Evolutionary conservation across 2,888 invertebrate genomes (phyloP).

Genomic region (Apotomis turbidana): DNA sequence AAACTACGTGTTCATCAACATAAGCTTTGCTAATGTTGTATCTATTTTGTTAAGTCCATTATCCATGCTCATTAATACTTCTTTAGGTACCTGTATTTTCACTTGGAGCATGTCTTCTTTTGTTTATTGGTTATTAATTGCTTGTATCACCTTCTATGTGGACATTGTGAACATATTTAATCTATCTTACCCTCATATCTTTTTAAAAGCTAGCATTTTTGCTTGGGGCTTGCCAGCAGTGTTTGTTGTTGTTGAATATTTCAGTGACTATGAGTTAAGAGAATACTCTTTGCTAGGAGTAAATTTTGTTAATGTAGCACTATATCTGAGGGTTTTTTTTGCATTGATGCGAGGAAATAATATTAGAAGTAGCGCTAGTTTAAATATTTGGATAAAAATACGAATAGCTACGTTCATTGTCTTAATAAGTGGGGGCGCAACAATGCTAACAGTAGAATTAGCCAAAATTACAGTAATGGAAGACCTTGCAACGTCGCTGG

Average conservation of each 20-base stretch:
- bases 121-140: constrained; percentile 10
- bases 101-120: background rate
- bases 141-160: constrained; percentile 11
- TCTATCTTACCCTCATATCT: background rate
- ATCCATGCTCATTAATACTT: background rate
- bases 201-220: constrained; percentile 17
- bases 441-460: constrained; percentile 5
- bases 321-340: constrained; percentile 15
- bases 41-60: constrained; percentile 1
- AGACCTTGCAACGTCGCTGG: background rate
- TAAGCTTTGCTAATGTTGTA: background rate
- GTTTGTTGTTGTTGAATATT: background rate
- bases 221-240: constrained; percentile 8
- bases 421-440: constrained; percentile 2
- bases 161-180: constrained; percentile 20
- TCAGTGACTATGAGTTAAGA: background rate
- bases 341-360: background rate
- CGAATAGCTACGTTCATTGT: constrained; percentile 16
- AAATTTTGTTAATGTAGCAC: background rate
- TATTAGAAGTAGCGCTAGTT: background rate
- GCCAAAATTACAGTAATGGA: background rate
- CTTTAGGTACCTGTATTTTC: background rate
- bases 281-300: background rate
- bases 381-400: constrained; percentile 13
- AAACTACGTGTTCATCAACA: constrained; percentile 16